Percentiles rank a stretch among this genome's conserved stretches.
These are phyloP conservation scores for Dusona sp. DNA, from an alignment of 2,888 invertebrate genomes.

Conservation along the genomic window DNA sequence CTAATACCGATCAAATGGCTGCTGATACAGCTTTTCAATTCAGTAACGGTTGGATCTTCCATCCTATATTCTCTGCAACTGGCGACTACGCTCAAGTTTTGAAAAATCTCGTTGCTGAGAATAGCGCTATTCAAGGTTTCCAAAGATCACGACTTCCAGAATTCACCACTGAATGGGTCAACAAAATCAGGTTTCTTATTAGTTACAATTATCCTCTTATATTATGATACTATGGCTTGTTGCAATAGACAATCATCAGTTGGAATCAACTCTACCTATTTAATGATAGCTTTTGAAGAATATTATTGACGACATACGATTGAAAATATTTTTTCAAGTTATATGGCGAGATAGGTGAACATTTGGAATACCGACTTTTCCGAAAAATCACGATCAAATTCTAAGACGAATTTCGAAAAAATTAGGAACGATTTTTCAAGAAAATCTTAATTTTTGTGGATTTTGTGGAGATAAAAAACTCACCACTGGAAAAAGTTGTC, in stretches of 20 bases:
- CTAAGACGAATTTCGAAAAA: not conserved
- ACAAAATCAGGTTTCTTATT: conserved; percentile 74
- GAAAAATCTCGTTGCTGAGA: conserved; percentile 83
- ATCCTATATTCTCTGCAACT: conserved; percentile 84
- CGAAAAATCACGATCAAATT: not conserved
- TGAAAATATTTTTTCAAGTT: not conserved
- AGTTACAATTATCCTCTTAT: not conserved
- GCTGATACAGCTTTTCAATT: conserved; percentile 79
- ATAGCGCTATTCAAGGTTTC: conserved; percentile 84
- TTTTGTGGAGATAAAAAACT: not conserved
- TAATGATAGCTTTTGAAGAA: no score
- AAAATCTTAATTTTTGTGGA: not conserved
- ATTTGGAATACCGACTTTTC: not conserved
- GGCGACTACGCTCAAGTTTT: conserved; percentile 86
- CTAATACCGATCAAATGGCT: conserved; percentile 63
- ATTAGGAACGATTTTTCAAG: not conserved
- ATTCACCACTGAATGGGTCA: conserved; percentile 86
- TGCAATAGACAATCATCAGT: not conserved
- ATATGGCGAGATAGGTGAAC: not conserved
- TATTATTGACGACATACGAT: no score
- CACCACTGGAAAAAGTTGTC: no score
- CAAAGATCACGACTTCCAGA: conserved; percentile 84
- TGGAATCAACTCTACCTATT: not conserved
- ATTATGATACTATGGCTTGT: no score
- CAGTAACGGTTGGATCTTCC: conserved; percentile 85